Evolutionary conservation across 2,113 vertebrate genomes (phyloP).

Genomic region (Lampris megalopsis): DNA sequence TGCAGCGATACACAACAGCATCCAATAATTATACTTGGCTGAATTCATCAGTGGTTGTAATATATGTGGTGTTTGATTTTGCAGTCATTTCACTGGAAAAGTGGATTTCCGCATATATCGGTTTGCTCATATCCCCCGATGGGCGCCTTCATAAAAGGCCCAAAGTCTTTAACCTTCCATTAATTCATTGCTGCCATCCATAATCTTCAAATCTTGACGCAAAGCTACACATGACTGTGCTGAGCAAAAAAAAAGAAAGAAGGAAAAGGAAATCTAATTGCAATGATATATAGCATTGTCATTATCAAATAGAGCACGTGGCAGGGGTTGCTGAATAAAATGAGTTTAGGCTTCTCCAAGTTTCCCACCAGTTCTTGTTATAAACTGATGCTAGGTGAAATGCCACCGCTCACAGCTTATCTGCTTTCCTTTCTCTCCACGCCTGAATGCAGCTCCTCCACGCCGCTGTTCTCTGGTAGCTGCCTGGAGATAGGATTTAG

Average conservation of each 20-base stretch:
- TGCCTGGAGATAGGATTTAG: neutral
- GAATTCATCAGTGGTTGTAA: neutral
- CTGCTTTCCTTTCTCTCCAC: constrained; percentile 15
- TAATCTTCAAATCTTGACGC: constrained; percentile 4
- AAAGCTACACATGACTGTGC: constrained; percentile 18
- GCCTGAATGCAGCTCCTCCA: constrained; percentile 13
- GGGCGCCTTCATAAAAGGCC: neutral
- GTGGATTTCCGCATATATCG: neutral
- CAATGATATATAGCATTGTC: constrained; percentile 19
- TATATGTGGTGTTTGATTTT: neutral
- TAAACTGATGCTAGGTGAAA: constrained; percentile 15
- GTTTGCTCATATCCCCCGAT: neutral
- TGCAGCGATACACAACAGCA: neutral
- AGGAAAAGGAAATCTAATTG: neutral
- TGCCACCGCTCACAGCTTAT: constrained; percentile 20
- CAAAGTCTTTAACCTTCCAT: no score
- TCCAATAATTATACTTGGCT: neutral
- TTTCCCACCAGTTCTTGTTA: neutral
- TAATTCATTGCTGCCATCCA: no score
- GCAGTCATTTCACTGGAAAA: neutral
- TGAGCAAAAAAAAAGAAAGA: neutral
- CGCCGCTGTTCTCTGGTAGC: neutral
- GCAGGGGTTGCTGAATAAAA: constrained; percentile 16
- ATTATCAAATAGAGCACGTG: constrained; percentile 9
- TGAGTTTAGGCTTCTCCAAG: neutral